These are phyloP conservation scores for Heliocidaris erythrogramma DNA, from an alignment of 35 echinoderm and acorn worm genomes.

Conservation along the genomic window DNA sequence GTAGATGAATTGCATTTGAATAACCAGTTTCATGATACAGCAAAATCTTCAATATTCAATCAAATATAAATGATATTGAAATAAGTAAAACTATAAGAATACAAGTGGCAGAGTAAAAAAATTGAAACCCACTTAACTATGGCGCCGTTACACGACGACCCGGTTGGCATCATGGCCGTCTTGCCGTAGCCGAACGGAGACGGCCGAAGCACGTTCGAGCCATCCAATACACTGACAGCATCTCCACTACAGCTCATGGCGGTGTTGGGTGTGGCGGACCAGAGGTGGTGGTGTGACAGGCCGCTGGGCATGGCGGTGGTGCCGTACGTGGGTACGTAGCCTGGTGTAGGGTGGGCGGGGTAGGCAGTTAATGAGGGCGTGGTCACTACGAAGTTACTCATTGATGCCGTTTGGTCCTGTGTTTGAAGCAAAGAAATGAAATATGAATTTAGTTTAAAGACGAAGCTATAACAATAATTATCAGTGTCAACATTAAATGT, in stretches of 20 bases:
- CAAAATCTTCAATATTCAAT: background rate
- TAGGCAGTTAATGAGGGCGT: slow-evolving; percentile 77
- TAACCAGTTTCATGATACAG: background rate
- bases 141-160: slow-evolving; percentile 50
- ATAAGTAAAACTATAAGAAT: no score
- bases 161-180: slow-evolving; percentile 35
- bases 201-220: slow-evolving; percentile 79
- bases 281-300: slow-evolving; percentile 81
- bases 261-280: slow-evolving; percentile 64
- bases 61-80: background rate
- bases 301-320: slow-evolving; percentile 75
- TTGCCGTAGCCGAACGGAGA: slow-evolving; percentile 83
- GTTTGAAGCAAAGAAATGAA: background rate
- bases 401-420: slow-evolving; percentile 64
- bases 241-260: slow-evolving; percentile 82
- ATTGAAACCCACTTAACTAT: slow-evolving; percentile 49
- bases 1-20: background rate
- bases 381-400: slow-evolving; percentile 86
- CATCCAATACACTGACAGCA: slow-evolving; percentile 72
- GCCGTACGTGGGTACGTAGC: slow-evolving; percentile 84
- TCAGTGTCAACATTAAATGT: no score
- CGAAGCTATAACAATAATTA: background rate
- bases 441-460: background rate
- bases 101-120: background rate
- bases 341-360: slow-evolving; percentile 70